phyloP scores from a whole-genome alignment of 2,797 vertebrate genomes.

The Arnoldichthys spilopterus region DNA sequence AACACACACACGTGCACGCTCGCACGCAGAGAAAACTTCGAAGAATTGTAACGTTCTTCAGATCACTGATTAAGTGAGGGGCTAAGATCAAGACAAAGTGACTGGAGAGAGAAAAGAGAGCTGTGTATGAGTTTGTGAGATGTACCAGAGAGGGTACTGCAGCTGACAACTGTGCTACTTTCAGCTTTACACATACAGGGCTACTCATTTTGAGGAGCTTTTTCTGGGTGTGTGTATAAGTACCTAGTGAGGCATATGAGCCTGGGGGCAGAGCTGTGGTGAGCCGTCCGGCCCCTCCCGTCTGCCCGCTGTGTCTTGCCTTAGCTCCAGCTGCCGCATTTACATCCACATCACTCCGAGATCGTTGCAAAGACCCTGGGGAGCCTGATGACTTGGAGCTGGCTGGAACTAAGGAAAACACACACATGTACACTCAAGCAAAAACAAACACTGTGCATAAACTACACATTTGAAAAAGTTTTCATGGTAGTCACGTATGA shows the following conservation, averaged over 20 bases:
- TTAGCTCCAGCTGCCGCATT: constrained; percentile 93
- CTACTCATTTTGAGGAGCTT: not conserved
- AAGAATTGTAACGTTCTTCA: constrained; percentile 28
- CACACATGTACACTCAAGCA: constrained; percentile 34
- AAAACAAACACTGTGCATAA: not conserved
- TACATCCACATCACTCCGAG: constrained; percentile 95
- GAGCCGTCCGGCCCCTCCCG: constrained; percentile 78
- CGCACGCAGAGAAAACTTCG: not conserved
- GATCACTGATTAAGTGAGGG: not conserved
- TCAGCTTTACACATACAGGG: not conserved
- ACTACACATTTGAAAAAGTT: not conserved
- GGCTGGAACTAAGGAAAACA: constrained; percentile 66
- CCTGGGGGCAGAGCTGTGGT: constrained; percentile 81
- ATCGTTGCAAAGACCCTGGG: constrained; percentile 88
- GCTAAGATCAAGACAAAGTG: not conserved
- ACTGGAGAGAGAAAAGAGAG: not conserved
- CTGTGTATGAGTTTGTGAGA: not conserved
- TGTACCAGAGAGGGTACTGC: not conserved
- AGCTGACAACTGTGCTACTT: not conserved
- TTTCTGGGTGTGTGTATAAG: not conserved
- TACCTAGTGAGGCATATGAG: constrained; percentile 94
- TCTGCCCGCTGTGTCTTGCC: constrained; percentile 84
- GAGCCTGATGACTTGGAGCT: constrained; percentile 78
- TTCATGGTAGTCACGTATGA: not conserved
- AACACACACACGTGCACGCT: not conserved